Percentiles rank a stretch among this genome's conserved stretches.
phyloP scores from a whole-genome alignment of 2,888 invertebrate genomes.

The Drosophila meridiana region DNA sequence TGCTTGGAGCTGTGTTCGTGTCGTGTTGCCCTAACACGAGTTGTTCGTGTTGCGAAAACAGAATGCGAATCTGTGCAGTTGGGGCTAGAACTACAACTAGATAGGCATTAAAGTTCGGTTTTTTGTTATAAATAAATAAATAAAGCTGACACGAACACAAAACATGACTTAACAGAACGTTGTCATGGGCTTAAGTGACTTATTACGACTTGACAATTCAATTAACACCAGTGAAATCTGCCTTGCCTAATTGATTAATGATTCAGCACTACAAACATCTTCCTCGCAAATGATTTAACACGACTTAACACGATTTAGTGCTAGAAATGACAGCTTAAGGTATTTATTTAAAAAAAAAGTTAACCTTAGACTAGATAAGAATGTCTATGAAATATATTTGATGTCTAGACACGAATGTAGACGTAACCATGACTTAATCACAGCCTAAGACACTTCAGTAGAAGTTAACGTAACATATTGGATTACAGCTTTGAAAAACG shows the following conservation, averaged over 20 bases:
- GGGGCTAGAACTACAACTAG: neutral
- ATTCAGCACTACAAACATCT: neutral
- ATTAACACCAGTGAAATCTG: neutral
- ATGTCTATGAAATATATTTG: neutral
- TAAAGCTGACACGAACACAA: neutral
- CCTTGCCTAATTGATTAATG: constrained; percentile 5
- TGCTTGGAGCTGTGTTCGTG: constrained; percentile 8
- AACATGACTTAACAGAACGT: neutral
- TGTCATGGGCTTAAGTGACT: neutral
- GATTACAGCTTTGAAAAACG: constrained; percentile 1
- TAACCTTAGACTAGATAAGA: neutral
- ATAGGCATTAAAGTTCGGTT: neutral
- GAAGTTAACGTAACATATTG: neutral
- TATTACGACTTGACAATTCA: constrained; percentile 1
- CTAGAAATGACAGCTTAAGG: neutral
- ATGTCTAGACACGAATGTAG: neutral
- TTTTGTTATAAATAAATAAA: neutral
- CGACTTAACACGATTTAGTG: constrained; percentile 1
- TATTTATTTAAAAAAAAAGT: neutral
- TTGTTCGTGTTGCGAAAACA: neutral
- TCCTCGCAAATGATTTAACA: neutral
- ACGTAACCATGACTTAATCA: neutral
- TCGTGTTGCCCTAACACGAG: constrained; percentile 7
- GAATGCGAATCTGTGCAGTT: neutral
- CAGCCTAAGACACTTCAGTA: neutral